Evolutionary conservation across 1,140 invertebrate genomes (phyloP).

Genomic region (Ceratina japonica): DNA sequence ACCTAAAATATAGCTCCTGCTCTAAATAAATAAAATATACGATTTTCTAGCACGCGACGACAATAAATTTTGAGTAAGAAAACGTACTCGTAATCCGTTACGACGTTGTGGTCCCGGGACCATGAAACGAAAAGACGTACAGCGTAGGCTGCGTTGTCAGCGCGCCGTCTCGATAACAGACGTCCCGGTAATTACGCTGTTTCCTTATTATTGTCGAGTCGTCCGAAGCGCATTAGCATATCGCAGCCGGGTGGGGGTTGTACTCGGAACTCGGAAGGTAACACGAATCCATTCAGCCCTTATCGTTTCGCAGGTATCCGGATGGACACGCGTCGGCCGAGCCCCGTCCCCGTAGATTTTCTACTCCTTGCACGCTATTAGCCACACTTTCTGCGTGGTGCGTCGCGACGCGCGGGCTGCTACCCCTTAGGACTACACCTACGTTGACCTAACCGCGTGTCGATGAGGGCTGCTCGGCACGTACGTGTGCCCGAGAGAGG

Average conservation of each 20-base stretch:
- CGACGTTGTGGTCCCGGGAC: neutral
- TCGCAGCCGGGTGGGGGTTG: neutral
- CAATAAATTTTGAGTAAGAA: no score
- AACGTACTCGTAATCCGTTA: no score
- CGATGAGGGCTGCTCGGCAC: slow-evolving; percentile 17
- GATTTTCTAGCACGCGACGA: no score
- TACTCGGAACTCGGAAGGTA: no score
- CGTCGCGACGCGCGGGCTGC: slow-evolving; percentile 47
- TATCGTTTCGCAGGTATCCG: no score
- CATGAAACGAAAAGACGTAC: neutral
- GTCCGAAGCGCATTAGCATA: slow-evolving; percentile 2
- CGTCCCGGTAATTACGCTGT: neutral
- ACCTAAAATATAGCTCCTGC: no score
- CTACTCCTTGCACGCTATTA: slow-evolving; percentile 49
- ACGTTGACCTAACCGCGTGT: slow-evolving; percentile 1
- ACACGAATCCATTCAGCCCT: no score
- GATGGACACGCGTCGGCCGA: slow-evolving; percentile 39
- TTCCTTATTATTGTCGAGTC: neutral
- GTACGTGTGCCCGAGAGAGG: slow-evolving; percentile 22
- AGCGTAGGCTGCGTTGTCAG: neutral
- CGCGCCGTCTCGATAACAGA: neutral
- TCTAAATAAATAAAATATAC: no score
- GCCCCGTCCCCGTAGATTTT: slow-evolving; percentile 24
- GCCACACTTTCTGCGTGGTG: slow-evolving; percentile 55
- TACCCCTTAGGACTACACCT: slow-evolving; percentile 25